Conservation (phyloP, 2,797 vertebrate species). For the Rhynchonycteris naso region DNA sequence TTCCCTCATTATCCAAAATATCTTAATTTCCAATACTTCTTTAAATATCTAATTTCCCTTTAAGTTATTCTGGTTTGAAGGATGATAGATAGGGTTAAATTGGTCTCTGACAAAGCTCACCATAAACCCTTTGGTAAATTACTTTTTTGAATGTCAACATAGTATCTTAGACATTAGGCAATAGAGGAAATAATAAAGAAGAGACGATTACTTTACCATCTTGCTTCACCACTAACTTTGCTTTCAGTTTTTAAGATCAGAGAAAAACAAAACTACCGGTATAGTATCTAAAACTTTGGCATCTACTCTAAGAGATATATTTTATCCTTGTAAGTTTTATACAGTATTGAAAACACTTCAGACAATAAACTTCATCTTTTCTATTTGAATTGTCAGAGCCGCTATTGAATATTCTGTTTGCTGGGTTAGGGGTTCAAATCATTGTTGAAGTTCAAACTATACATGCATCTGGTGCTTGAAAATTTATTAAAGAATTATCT, state of each 20-base stretch:
- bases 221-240: neutral
- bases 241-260: constrained; percentile 33
- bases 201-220: neutral
- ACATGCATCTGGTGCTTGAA: neutral
- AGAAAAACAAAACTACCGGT: neutral
- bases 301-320: neutral
- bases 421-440: neutral
- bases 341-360: neutral
- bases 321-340: constrained; percentile 5
- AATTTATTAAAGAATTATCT: neutral
- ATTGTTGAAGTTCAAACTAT: constrained; percentile 15
- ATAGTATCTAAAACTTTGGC: neutral
- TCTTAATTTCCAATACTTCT: neutral
- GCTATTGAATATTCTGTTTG: constrained; percentile 8
- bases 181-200: constrained; percentile 13
- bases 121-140: constrained; percentile 21
- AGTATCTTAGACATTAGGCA: neutral
- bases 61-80: constrained; percentile 42
- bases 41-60: constrained; percentile 38
- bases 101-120: neutral
- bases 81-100: neutral
- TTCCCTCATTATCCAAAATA: neutral
- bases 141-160: constrained; percentile 20
- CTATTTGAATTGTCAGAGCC: constrained; percentile 19
- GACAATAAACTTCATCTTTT: neutral